Percentiles rank a stretch among this genome's conserved stretches.
These are phyloP conservation scores for Apis dorsata DNA, from an alignment of 1,140 invertebrate species.

Conservation along the genomic window DNA sequence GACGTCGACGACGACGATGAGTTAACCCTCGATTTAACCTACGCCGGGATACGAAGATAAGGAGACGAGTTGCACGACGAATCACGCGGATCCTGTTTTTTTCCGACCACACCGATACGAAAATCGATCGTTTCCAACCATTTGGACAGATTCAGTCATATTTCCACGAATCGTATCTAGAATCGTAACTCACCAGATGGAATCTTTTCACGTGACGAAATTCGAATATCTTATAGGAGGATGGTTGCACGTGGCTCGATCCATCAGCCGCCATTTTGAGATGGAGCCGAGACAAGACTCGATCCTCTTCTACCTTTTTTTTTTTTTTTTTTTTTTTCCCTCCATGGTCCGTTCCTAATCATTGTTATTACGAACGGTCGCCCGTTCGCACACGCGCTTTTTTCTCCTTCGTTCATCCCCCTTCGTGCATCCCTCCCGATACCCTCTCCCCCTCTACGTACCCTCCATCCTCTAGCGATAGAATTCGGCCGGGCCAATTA, in stretches of 20 bases:
- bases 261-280: slow-evolving; percentile 64
- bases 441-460: slow-evolving; percentile 9
- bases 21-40: slow-evolving; percentile 63
- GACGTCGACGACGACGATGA: slow-evolving; percentile 43
- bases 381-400: slow-evolving; percentile 66
- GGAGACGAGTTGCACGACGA: slow-evolving; percentile 23
- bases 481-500: slow-evolving; percentile 69
- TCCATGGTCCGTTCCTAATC: slow-evolving; percentile 72
- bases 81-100: neutral
- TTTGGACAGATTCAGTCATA: neutral
- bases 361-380: slow-evolving; percentile 73
- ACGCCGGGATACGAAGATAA: slow-evolving; percentile 53
- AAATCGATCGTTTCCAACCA: neutral
- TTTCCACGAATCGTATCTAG: neutral
- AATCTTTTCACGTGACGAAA: neutral
- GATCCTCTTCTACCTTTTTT: slow-evolving; percentile 35
- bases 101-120: neutral
- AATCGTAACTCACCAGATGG: too few species aligned
- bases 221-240: neutral
- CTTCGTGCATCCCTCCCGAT: slow-evolving; percentile 47
- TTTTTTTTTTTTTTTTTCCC: neutral
- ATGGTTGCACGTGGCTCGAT: slow-evolving; percentile 15
- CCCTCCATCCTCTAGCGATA: slow-evolving; percentile 49
- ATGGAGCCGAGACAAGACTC: slow-evolving; percentile 43
- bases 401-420: slow-evolving; percentile 56